phyloP scores from a whole-genome alignment of 2,888 invertebrate genomes.

The Erpobdella octoculata region DNA sequence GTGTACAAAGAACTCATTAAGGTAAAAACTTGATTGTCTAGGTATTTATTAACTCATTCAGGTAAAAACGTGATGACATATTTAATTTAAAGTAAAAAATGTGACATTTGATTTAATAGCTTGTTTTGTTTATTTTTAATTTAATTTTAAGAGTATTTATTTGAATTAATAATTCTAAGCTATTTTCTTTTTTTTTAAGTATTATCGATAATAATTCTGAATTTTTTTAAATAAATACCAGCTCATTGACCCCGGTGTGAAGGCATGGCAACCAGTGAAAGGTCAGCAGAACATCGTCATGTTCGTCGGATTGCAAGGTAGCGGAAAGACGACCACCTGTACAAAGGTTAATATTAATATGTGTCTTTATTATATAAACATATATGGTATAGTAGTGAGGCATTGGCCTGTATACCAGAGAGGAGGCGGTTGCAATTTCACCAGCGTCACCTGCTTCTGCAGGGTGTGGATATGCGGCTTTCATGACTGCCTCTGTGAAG shows the following conservation, averaged over 20 bases:
- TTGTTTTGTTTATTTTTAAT: neutral
- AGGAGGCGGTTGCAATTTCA: neutral
- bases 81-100: no score
- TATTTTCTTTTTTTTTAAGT: neutral
- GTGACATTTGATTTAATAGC: no score
- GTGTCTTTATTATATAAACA: neutral
- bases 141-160: neutral
- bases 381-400: no score
- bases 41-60: no score
- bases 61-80: no score
- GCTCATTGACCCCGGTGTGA: slow-evolving; percentile 93
- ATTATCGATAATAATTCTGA: no score
- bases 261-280: slow-evolving; percentile 89
- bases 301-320: slow-evolving; percentile 98
- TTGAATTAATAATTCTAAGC: neutral
- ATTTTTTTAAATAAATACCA: slow-evolving; percentile 51
- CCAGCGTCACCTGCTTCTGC: neutral
- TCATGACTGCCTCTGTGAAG: neutral
- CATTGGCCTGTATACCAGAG: no score
- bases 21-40: slow-evolving; percentile 54
- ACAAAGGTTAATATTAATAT: slow-evolving; percentile 73
- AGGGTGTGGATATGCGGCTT: neutral
- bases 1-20: slow-evolving; percentile 96
- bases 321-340: slow-evolving; percentile 98
- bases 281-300: slow-evolving; percentile 91